Base-by-base conservation (phyloP, 2,888 invertebrate genomes). In the Athetis lepigone region DNA sequence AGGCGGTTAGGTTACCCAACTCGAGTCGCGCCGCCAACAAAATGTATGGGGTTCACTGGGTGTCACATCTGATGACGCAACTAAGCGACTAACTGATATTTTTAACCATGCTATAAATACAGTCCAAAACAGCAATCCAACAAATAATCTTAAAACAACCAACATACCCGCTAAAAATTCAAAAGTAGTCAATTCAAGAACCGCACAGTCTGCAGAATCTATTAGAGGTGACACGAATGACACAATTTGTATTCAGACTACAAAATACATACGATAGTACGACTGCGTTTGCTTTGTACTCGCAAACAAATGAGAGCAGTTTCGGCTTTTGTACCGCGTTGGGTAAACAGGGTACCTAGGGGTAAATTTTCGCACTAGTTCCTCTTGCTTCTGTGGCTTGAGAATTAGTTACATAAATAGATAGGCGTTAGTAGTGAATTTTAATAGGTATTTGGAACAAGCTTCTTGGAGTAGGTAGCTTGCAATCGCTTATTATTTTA, bases 211-310 rank as follows among this genome's bases (percentile, higher is more conserved):
- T 56, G 36, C 19, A 7, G 46, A 57, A 54, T 57, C 42, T 58
- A 40, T 72, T 72, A 62, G 16, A 68, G 45, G 42, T 62, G 50
- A 67, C 49, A 57, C 29, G 66, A 59, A 70, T 51, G 33, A 61
- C 40, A 68, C 73, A 29, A 68, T 73, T 73, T 72, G 45, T 68
- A 68, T 67, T 62, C 62, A 42, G 50, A 33, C 43, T 57, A 49
- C 40, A 40, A 23, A 58, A 55, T 58, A 71, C 50, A 62, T 36
- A 58, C 54, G 47, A 52, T 25, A 71, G 43, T 59, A 46, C 50
- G 18, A 37, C 33, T 39, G 8, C 45, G 50, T 55, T 73, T 39
- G 69, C 51, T 68, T 46, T 62, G 74, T 73, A 13, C 40, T 2
- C 9, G 23, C 47, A 56, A 56, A 67, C 56, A 61, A 73, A 73